Evolutionary conservation across 2,797 vertebrate genomes (phyloP), one percentile per base, ranked within the genome.

Genomic region (Hyperoplus immaculatus): DNA sequence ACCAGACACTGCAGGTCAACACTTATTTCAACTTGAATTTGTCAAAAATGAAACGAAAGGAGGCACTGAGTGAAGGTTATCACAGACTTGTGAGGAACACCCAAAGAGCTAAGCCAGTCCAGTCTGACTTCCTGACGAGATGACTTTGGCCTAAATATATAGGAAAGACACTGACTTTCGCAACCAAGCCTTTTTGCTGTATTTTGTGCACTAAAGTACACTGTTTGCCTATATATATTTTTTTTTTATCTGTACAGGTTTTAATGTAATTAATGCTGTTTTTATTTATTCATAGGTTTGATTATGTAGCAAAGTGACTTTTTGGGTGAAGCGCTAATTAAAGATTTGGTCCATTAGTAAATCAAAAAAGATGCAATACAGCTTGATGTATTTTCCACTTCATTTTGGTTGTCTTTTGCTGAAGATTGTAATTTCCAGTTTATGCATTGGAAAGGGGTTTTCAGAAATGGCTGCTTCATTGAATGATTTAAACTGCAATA

Each of bases 201-300:
- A 87, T 92, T 89, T 92, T 84, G 86, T 94, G 93, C 93, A 95
- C 93, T 93, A 93, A 90, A 89, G 76, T 92, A 94, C 90, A 94
- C 91, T 89, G 90, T 93, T 93, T 94, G 93, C 95, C 92, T 94
- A 87, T 74, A 86, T 88, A 87, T 83, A 89, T 91, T 77, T 89
- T 75, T 80, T 87, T 92, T 90, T 75, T 92, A 90, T 90, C 80
- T 94, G 91, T 93, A 93, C 84, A 92, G 88, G 58, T 93, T 90
- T 71, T 90, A 85, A 83, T 88, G 81, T 92, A 88, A 92, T 91
- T 89, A 78, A 86, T 81, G 77, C 87, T 81, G 83, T 93, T 93
- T 85, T 93, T 93, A 95, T 94, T 96, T 96, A 95, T 95, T 95
- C 65, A 85, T 84, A 77, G 81, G 66, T 84, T 90, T 88, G 60